Base-by-base conservation (phyloP, 2,113 vertebrate species). In the Dromas ardeola region DNA sequence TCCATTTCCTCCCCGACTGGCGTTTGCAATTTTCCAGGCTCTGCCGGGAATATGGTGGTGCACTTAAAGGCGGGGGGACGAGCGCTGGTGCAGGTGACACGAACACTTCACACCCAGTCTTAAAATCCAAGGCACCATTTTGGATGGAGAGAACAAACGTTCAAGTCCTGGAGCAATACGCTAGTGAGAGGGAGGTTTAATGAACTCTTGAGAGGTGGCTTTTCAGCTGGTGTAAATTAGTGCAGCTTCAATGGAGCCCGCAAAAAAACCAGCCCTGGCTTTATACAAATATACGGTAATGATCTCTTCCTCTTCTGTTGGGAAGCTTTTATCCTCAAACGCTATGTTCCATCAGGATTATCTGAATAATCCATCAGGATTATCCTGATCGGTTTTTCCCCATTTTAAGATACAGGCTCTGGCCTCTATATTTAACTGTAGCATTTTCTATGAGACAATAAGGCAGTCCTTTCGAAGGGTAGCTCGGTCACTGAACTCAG, bases 301-400 rank as follows among this genome's bases (percentile, higher is more conserved):
- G 52, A 79, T 85, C 66, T 91, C 62, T 72, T 36, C 55, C 14
- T 76, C 63, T 79, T 86, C 77, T 79, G 13, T 52, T 70, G 29
- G 36, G 61, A 74, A 78, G 70, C 81, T 96, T 95, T 95, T 79
- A 87, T 87, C 70, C 61, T 87, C 69, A 76, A 91, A 94, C 81
- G 36, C 49, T 76, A 9, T 30, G 22, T 76, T 95, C 84, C 36
- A 36, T 2, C 2, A 0, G 7, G 86, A 87, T 89, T 84, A 91
- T 65, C 71, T n/a, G n/a, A n/a, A n/a, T n/a, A n/a, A n/a, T 95
- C 84, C 36, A 36, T 2, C 2, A 0, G 7, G 86, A 87, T 89
- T 84, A 91, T 65, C 71, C 89, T 55, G 38, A 45, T 76, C 11
- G 2, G 21, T 81, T 85, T 53, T 7, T 2, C 7, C 43, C n/a